These are phyloP conservation scores for Macroteleia sp. DNA, from an alignment of 2,888 invertebrate genomes.

Conservation along the genomic window DNA sequence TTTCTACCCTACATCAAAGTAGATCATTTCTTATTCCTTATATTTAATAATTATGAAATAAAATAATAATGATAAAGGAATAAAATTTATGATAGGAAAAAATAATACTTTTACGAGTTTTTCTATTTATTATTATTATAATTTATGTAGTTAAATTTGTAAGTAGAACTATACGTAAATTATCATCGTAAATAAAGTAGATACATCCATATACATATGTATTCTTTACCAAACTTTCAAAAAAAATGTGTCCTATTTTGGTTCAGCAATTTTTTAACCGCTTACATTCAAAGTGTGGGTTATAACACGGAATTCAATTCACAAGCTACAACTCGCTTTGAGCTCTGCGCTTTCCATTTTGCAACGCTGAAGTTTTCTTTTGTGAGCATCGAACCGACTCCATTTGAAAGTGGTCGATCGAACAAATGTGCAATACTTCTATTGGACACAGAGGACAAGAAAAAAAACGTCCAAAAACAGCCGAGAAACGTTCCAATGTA, in stretches of 20 bases:
- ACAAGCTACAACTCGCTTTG: constrained; percentile 19
- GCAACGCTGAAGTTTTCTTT: constrained; percentile 16
- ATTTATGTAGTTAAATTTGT: no score
- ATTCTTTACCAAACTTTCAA: no score
- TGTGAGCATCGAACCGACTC: constrained; percentile 22
- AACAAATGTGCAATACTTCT: constrained; percentile 9
- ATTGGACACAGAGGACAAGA: not conserved
- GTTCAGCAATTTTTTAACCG: not conserved
- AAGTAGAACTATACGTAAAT: no score
- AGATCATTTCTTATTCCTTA: no score
- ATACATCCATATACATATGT: no score
- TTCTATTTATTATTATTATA: no score
- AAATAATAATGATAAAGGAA: no score
- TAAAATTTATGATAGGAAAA: no score
- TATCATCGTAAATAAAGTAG: not conserved
- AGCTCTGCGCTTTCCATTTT: constrained; percentile 24
- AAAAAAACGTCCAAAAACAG: not conserved
- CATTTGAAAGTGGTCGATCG: constrained; percentile 33
- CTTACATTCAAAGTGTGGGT: constrained; percentile 8
- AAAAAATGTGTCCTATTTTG: constrained; percentile 1
- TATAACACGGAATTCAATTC: constrained; percentile 27
- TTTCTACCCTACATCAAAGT: no score
- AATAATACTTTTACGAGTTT: no score
- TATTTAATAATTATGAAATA: no score
- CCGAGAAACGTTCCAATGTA: not conserved